Evolutionary conservation across 2,113 vertebrate species (phyloP).

Genomic region (Gulo gulo): DNA sequence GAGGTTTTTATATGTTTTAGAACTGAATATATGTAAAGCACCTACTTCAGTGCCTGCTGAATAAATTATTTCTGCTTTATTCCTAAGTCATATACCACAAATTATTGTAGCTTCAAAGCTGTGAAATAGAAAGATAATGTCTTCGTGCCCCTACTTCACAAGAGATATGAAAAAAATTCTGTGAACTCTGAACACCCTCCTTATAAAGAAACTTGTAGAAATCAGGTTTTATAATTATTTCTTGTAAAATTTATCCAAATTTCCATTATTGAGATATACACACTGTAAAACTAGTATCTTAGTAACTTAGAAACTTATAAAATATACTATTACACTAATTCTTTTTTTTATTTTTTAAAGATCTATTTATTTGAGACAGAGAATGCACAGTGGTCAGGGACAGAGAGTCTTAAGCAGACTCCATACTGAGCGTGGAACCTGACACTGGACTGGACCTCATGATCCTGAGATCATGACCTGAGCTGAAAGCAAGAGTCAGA

Average conservation of each 20-base stretch:
- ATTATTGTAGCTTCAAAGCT: conserved; percentile 29
- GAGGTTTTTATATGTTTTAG: conserved; percentile 31
- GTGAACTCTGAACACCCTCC: not conserved
- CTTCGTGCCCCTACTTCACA: not conserved
- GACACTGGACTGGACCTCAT: not conserved
- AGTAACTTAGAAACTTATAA: not conserved
- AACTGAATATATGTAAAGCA: not conserved
- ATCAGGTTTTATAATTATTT: conserved; percentile 43
- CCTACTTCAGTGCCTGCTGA: not conserved
- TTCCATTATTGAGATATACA: conserved; percentile 37
- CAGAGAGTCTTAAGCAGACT: not conserved
- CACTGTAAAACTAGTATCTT: not conserved
- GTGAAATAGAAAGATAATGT: conserved; percentile 13
- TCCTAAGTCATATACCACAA: not conserved
- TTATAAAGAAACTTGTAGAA: not conserved
- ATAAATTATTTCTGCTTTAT: not conserved
- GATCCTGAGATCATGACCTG: not conserved
- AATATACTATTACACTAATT: not conserved
- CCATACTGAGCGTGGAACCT: not conserved
- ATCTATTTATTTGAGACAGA: not conserved
- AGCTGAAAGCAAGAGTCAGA: not conserved
- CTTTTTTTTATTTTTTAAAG: not conserved
- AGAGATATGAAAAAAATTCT: not conserved
- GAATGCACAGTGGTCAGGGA: not conserved
- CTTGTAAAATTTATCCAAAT: conserved; percentile 11